Base-by-base conservation (phyloP, 2,797 vertebrate genomes). In the Hylomyscus alleni region DNA sequence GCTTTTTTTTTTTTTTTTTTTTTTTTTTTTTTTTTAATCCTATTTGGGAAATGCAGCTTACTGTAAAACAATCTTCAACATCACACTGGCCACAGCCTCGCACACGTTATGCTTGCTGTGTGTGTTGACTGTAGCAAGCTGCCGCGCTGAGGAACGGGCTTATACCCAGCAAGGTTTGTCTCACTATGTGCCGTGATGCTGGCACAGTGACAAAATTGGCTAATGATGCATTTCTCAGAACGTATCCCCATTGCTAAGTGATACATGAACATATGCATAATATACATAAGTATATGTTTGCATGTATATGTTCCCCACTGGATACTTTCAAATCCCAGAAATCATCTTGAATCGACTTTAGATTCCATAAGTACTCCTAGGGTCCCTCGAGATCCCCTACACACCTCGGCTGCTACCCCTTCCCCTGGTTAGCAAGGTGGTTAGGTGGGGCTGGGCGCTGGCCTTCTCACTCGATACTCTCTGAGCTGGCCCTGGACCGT, bases 401-500 rank as follows among this genome's bases (percentile, higher is more conserved):
- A n/a, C 65, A 88, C 94, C 6, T 1, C 50, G 0, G 50, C 86
- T 75, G 95, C 96, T 95, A 62, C 47, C 50, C 95, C 92, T 76
- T 0, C 65, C 86, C 96, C 95, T 80, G 93, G 97, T 98, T 98
- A 98, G 96, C 89, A 95, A 98, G 98, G 90, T 96, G 97, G 98
- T 93, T 54, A 94, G 93, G 65, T 3, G 40, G 93, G 24, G 86
- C 34, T 0, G 0, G 34, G 8, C 67, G 90, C 69, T 65, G 78
- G 94, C 56, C 44, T 96, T 96, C 99, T 99, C 98, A 99, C 99
- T 99, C 99, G 99, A 98, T 99, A 99, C 98, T 99, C 99, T 98
- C 99, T 99, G 97, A 99, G 99, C 97, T 99, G 99, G 97, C 99
- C 99, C 95, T 98, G 99, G 96, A 99, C 98, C 95, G 99, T 99